These are phyloP conservation scores for Vireo altiloquus DNA, from an alignment of 2,113 vertebrate species.

Conservation along the genomic window DNA sequence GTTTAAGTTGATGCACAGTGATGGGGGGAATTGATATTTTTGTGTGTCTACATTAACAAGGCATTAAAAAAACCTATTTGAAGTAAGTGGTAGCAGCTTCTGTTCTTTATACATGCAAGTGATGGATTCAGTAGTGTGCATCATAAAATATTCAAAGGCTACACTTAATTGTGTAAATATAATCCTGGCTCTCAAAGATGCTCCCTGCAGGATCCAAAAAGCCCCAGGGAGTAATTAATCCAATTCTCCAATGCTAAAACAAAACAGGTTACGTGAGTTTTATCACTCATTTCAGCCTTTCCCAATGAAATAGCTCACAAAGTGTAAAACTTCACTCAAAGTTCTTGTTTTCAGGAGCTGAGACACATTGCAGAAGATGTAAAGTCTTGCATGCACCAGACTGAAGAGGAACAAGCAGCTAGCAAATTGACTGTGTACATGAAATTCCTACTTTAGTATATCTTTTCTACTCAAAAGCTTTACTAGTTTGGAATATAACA, in stretches of 20 bases:
- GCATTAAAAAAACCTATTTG: constrained; percentile 45
- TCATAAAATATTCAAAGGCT: constrained; percentile 21
- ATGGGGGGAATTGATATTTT: constrained; percentile 61
- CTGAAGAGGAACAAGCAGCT: neutral
- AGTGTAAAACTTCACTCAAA: neutral
- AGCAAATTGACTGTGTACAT: neutral
- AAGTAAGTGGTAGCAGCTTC: constrained; percentile 53
- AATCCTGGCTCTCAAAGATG: constrained; percentile 12
- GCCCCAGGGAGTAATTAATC: constrained; percentile 11
- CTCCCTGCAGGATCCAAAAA: neutral
- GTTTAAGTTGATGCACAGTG: constrained; percentile 51
- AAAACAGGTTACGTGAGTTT: neutral
- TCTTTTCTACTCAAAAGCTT: neutral
- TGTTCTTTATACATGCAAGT: constrained; percentile 22
- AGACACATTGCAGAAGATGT: neutral
- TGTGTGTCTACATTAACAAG: constrained; percentile 45
- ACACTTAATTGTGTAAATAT: constrained; percentile 40
- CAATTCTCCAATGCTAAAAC: neutral
- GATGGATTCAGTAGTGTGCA: neutral
- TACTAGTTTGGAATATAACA: neutral
- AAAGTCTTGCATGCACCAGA: neutral
- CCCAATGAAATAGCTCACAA: neutral
- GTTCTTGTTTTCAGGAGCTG: neutral
- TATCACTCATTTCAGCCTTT: neutral
- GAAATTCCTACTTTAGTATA: neutral